Percentiles rank a stretch among this genome's conserved stretches.
These are phyloP conservation scores for Sycophila sp. DNA, from an alignment of 1,140 invertebrate genomes.

Conservation along the genomic window DNA sequence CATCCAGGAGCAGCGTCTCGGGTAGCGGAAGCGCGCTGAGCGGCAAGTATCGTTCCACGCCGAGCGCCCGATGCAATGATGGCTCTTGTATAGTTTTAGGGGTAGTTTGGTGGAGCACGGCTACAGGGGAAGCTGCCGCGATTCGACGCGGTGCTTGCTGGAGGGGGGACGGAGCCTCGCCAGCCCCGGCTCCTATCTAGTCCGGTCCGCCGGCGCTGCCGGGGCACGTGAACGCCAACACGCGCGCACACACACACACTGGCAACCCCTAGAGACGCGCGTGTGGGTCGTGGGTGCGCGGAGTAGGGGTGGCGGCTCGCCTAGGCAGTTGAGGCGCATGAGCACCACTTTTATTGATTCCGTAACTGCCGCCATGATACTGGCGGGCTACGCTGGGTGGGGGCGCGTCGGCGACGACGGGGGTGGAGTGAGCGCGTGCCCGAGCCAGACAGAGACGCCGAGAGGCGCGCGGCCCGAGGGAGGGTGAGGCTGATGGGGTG, in stretches of 20 bases:
- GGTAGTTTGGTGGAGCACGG: conserved; percentile 58
- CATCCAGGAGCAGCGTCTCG: conserved; percentile 3
- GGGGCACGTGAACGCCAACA: not conserved
- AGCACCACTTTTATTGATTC: conserved; percentile 69
- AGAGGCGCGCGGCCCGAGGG: conserved; percentile 20
- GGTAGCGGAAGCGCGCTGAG: not conserved
- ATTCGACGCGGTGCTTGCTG: conserved; percentile 53
- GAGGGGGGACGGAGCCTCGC: conserved; percentile 34
- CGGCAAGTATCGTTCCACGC: conserved; percentile 41
- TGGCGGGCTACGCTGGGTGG: conserved; percentile 49
- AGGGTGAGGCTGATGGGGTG: conserved; percentile 64
- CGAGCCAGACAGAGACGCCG: conserved; percentile 28
- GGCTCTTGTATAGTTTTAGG: conserved; percentile 61
- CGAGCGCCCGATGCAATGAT: conserved; percentile 55
- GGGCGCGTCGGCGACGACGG: conserved; percentile 46
- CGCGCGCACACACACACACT: not conserved
- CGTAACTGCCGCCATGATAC: conserved; percentile 67
- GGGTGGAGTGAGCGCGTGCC: conserved; percentile 25
- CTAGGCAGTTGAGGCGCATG: conserved; percentile 66
- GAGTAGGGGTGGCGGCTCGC: conserved; percentile 45
- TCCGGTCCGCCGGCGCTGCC: not conserved
- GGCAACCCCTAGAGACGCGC: conserved; percentile 42
- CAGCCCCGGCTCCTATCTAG: too few species aligned
- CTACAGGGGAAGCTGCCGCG: conserved; percentile 57
- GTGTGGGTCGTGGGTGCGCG: conserved; percentile 39